These are phyloP conservation scores for Rhagologus leucostigma DNA, from an alignment of 2,113 vertebrate genomes.

Conservation along the genomic window DNA sequence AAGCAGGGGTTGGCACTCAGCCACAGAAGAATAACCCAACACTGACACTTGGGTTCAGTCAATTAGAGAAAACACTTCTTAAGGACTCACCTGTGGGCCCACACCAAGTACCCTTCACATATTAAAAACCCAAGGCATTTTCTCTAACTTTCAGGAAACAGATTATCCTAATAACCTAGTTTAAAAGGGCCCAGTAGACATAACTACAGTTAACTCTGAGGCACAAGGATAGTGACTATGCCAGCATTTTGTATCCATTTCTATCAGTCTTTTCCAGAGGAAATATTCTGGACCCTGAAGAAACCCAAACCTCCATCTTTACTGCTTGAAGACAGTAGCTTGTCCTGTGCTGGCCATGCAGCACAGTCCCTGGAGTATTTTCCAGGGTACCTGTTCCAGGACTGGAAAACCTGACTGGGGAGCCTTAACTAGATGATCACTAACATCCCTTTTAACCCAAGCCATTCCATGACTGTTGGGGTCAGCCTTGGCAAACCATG, in stretches of 20 bases:
- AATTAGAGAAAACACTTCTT: background rate
- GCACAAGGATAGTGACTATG: background rate
- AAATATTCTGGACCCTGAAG: background rate
- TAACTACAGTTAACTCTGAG: background rate
- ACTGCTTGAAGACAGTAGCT: background rate
- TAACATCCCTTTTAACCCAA: background rate
- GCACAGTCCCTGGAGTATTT: background rate
- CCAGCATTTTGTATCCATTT: background rate
- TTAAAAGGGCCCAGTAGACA: background rate
- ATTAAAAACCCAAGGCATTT: background rate
- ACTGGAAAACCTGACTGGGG: background rate
- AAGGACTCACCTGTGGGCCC: background rate
- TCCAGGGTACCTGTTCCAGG: background rate
- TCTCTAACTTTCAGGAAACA: background rate
- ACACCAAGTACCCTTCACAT: background rate
- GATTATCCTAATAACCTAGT: background rate
- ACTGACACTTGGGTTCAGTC: background rate
- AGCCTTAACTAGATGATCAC: background rate
- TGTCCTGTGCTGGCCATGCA: background rate
- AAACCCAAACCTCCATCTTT: background rate
- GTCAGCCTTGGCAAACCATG: background rate
- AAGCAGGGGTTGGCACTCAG: rapidly evolving
- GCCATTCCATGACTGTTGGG: background rate
- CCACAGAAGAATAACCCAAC: background rate
- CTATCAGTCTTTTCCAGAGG: background rate